Evolutionary conservation across 2,888 invertebrate genomes (phyloP), one percentile per base, ranked within the genome.

Genomic region (Volucella inanis): DNA sequence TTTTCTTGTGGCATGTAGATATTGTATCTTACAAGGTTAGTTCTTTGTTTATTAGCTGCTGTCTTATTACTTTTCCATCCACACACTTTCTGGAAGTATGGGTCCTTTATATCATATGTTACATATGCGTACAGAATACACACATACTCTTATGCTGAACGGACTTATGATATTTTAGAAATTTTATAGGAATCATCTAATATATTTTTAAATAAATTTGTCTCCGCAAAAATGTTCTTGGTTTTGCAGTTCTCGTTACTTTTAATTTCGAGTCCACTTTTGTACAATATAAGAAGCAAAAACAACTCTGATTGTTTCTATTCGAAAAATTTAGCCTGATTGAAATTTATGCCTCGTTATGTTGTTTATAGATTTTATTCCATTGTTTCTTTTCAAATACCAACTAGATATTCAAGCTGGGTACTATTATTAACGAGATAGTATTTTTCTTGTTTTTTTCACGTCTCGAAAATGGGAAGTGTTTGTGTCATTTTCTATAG

Each of bases 271-370:
- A 50, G 57, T 57, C 47, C 45, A 61, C 76, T 43, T 70, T 55
- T 70, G 22, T 12, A 31, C n/a, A 15, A 22, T 3, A 65, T 11
- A n/a, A 49, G 41, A 55, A 45, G 50, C 43, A 39, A 14, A 70
- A 72, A 65, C 45, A 64, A 59, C 65, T 59, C 45, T 38, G 57
- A 54, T 49, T 67, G 39, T 74, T 74, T 67, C 22, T 74, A 68
- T 54, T 52, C 41, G 59, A 38, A 68, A 80, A 71, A 61, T 80
- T 80, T 74, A 62, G 55, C 61, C 74, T 74, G 61, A 74, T 74
- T 74, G 74, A 72, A 79, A 79, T 79, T 71, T 72, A 79, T 79
- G 54, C 45, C 52, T 59, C 43, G n/a, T 49, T 74, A 31, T 31
- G 31, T 62, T 72, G 41, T 72, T 67, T 65, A 8, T 45, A 39